phyloP scores from a whole-genome alignment of 2,113 vertebrate species.

The Hydropotes inermis region DNA sequence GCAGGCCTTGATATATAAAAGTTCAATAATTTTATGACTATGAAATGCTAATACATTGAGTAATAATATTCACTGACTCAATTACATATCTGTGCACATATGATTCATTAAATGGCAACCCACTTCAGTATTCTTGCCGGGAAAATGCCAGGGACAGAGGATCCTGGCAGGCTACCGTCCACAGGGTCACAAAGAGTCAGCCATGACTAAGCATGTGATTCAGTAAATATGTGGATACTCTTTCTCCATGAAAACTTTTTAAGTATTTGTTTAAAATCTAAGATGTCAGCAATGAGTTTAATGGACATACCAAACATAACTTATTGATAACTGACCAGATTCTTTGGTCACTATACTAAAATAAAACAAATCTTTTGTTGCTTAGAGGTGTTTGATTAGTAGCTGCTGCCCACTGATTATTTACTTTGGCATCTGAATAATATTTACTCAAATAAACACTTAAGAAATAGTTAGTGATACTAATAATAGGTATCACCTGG shows the following conservation, averaged over 20 bases:
- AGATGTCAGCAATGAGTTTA: neutral
- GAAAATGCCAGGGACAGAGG: neutral
- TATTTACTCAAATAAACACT: neutral
- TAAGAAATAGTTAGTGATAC: neutral
- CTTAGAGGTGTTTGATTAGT: neutral
- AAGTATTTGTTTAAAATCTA: neutral
- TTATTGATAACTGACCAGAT: neutral
- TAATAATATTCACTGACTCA: neutral
- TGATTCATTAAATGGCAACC: neutral
- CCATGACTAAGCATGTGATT: neutral
- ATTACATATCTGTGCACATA: neutral
- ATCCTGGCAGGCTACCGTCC: neutral
- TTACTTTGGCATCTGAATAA: neutral
- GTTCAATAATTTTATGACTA: neutral
- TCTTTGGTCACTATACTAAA: neutral
- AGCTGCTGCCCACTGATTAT: neutral
- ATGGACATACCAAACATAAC: neutral
- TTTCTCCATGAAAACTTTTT: neutral
- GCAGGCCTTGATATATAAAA: neutral
- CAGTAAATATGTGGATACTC: neutral
- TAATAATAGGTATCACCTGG: neutral
- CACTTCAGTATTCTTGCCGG: neutral
- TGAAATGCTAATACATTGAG: neutral
- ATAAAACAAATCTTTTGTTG: neutral
- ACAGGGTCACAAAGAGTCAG: neutral